Conservation (phyloP, 2,888 invertebrate genomes). For the Spilosoma lubricipeda region DNA sequence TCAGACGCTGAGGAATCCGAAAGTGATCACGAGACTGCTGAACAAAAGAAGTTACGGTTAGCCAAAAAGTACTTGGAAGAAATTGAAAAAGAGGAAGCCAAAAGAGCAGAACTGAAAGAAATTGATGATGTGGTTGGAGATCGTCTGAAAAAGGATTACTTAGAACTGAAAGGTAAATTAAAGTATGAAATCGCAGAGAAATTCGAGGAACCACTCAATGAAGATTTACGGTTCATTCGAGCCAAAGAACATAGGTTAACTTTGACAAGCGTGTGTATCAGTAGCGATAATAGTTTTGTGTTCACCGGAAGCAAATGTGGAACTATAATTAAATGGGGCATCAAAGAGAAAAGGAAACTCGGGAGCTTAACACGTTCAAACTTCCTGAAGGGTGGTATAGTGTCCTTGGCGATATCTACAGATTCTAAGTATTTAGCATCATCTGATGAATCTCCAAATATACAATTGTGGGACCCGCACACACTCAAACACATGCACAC, state of each 20-base stretch:
- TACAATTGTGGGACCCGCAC: constrained; percentile 94
- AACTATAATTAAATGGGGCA: constrained; percentile 93
- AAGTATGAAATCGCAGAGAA: constrained; percentile 90
- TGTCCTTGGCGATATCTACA: constrained; percentile 90
- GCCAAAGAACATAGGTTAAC: constrained; percentile 92
- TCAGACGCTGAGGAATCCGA: constrained; percentile 82
- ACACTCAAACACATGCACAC: constrained; percentile 91
- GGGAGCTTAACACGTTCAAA: constrained; percentile 80
- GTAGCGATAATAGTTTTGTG: constrained; percentile 89
- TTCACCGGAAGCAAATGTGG: constrained; percentile 96
- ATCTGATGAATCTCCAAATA: constrained; percentile 84
- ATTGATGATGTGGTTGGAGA: constrained; percentile 89
- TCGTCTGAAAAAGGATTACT: constrained; percentile 93
- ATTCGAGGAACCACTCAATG: constrained; percentile 65
- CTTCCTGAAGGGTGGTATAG: constrained; percentile 82
- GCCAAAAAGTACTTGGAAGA: constrained; percentile 96
- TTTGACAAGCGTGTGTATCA: constrained; percentile 93
- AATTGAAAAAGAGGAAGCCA: constrained; percentile 93
- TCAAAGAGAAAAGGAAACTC: constrained; percentile 88
- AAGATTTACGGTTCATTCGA: constrained; percentile 85
- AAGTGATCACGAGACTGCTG: constrained; percentile 92
- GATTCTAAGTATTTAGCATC: constrained; percentile 93
- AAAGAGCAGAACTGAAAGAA: constrained; percentile 88
- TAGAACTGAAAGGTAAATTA: constrained; percentile 94
- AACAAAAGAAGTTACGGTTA: constrained; percentile 95